A percentile compares a stretch with the other conserved stretches of the same genome.
These are phyloP conservation scores for Pogona vitticeps DNA, from an alignment of 2,113 vertebrate species.

Conservation along the genomic window DNA sequence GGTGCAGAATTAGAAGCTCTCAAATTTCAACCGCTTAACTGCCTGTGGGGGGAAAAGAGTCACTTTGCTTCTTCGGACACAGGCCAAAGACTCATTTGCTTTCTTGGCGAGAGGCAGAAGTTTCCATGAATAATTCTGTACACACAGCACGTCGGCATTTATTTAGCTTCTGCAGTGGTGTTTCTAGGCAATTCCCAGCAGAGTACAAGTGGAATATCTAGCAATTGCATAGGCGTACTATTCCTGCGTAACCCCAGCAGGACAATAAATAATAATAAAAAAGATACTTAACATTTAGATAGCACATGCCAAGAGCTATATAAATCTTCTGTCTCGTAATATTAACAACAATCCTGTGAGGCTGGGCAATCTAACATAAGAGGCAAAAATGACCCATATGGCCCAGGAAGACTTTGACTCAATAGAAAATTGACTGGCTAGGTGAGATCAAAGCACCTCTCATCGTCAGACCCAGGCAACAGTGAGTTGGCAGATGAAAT, in stretches of 20 bases:
- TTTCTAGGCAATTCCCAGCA: background rate
- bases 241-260: background rate
- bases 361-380: too few relatives aligned
- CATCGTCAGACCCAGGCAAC: too few relatives aligned
- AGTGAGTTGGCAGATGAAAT: too few relatives aligned
- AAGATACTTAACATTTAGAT: background rate
- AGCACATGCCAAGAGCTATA: too few relatives aligned
- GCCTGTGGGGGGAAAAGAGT: background rate
- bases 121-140: constrained; percentile 5
- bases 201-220: background rate
- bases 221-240: background rate
- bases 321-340: too few relatives aligned
- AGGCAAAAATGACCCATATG: too few relatives aligned
- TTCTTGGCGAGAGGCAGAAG: background rate
- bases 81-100: background rate
- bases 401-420: too few relatives aligned
- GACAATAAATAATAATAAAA: background rate
- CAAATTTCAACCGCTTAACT: background rate
- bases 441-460: too few relatives aligned
- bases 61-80: background rate
- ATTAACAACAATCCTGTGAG: too few relatives aligned
- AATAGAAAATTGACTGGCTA: too few relatives aligned
- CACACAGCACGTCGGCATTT: background rate
- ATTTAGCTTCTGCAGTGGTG: background rate
- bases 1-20: background rate